Base-by-base conservation (phyloP, 2,797 vertebrate species). In the Phalloptychus januarius region DNA sequence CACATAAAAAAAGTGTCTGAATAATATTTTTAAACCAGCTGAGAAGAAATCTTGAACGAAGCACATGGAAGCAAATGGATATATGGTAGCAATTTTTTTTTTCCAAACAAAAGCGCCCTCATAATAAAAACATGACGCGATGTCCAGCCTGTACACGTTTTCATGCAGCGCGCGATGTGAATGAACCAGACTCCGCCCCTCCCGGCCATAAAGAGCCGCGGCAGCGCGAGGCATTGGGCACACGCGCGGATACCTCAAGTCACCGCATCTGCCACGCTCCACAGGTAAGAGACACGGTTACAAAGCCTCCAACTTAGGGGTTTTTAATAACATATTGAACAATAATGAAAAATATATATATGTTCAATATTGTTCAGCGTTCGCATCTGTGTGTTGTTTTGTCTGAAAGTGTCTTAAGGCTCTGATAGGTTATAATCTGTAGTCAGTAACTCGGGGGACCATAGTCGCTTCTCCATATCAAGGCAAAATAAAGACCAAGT, bases 261-360 rank as follows among this genome's bases (percentile, higher is more conserved):
- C 40, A 44, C 12, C 40, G 40, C 11, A 44, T 70, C 67, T 44
- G 12, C 13, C 5, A 44, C 67, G 67, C 67, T 44, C 38, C 38
- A n/a, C 65, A 70, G 67, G 67, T 70, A 70, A 70, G 67, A 70
- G 25, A 11, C 23, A 42, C 38, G n/a, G 38, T 65, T 36, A 38
- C 7, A 65, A 61, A 15, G 38, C 31, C 8, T 18, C 16, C 31
- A 36, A 18, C 11, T 40, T 11, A 1, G 1, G 65, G 12, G 13
- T 69, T 11, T 25, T 42, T 10, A 42, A 69, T 23, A 18, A 36
- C 18, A 65, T 7, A 11, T n/a, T n/a, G n/a, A n/a, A n/a, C n/a
- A n/a, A n/a, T n/a, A n/a, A n/a, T n/a, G n/a, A n/a, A n/a, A n/a
- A n/a, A n/a, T n/a, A n/a, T n/a, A n/a, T n/a, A n/a, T n/a, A n/a